Conservation (phyloP, 2,888 invertebrate genomes). For the Eurytoma californica region DNA sequence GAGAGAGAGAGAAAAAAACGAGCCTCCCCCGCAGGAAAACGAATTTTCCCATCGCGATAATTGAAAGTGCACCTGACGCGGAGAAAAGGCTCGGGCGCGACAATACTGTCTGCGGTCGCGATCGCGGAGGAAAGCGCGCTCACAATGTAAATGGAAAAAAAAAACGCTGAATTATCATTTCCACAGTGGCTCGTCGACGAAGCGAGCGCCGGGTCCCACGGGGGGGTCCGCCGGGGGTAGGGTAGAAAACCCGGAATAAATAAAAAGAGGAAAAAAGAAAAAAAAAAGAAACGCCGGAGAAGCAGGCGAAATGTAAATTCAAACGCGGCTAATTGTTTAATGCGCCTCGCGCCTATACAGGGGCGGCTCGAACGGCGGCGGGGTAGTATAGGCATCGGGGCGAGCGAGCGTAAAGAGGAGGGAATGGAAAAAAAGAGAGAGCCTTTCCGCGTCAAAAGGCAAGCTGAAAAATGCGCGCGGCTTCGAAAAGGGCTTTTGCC, state of each 20-base stretch:
- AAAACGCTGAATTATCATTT: constrained; percentile 52
- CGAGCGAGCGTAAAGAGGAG: background rate
- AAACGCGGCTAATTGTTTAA: constrained; percentile 52
- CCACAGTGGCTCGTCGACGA: constrained; percentile 36
- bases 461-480: constrained; percentile 35
- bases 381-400: background rate
- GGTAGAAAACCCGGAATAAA: background rate
- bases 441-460: constrained; percentile 51
- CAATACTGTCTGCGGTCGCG: constrained; percentile 50
- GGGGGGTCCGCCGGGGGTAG: background rate
- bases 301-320: constrained; percentile 46
- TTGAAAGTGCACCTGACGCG: constrained; percentile 45
- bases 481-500: constrained; percentile 45
- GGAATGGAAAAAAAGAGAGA: constrained; percentile 19
- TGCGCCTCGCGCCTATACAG: constrained; percentile 27
- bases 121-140: background rate
- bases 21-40: constrained; percentile 14
- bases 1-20: background rate
- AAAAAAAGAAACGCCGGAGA: background rate
- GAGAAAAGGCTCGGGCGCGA: constrained; percentile 28
- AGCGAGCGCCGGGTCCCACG: constrained; percentile 25
- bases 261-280: background rate
- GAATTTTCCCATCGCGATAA: constrained; percentile 52
- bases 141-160: constrained; percentile 35
- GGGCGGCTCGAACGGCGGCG: background rate